Evolutionary conservation across 2,888 invertebrate species (phyloP), one percentile per base, ranked within the genome.

Genomic region (Pristionchus arcanus): DNA sequence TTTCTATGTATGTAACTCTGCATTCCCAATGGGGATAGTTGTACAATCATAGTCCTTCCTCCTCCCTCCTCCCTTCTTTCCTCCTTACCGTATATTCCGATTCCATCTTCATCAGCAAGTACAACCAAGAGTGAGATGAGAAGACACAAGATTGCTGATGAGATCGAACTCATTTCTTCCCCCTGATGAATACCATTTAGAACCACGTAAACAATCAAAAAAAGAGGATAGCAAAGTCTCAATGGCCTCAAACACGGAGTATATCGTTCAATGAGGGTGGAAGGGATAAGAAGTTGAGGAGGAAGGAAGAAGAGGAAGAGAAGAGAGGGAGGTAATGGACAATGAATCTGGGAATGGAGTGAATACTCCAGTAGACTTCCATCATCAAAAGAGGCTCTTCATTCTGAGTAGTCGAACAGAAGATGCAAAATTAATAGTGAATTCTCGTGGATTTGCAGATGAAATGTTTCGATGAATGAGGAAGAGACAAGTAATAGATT

Each of bases 161-260:
- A 59, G 7, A 81, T 81, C 42, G 81, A 49, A n/a, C 81, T 81
- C 81, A 81, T 81, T 81, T 28, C 42, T 42, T 25, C 81, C 49
- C 49, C 81, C n/a, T 81, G 81, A 49, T 74, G 74, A 81, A 74
- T 42, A 77, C 49, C 49, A 53, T 11, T 49, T 25, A 42, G 37
- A 19, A n/a, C n/a, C 63, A 63, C 63, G n/a, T 63, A 63, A 63
- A 63, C 71, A 71, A 28, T 34, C 34, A 71, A 34, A 34, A 28
- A 77, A 77, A 5, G 42, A 7, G 21, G 77, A 25, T 21, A 11
- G n/a, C 1, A 77, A 11, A 21, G 37, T 42, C 42, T 42, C 42
- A 9, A 49, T 49, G 42, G 42, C 9, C 42, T 9, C 11, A 49
- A 28, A 68, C 0, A 68, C n/a, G 16, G 13, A 74, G 37, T 74